Conservation (phyloP, 2,888 invertebrate species). For the Harmothoe impar region DNA sequence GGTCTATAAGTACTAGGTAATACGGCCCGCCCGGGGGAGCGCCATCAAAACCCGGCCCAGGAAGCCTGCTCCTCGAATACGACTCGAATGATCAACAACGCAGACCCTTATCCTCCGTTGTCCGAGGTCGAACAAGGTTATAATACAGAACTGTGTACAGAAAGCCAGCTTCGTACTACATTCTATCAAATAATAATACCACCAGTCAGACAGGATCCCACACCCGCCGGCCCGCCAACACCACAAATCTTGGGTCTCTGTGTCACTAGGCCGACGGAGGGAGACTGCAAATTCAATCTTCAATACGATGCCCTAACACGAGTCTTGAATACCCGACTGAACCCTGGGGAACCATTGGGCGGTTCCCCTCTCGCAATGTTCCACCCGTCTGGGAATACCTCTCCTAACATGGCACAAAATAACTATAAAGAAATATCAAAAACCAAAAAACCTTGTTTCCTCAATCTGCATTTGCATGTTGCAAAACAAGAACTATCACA, state of each 20-base stretch:
- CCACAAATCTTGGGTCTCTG: neutral
- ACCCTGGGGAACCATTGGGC: neutral
- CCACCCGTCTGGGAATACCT: neutral
- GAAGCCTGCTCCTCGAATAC: neutral
- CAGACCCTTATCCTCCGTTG: neutral
- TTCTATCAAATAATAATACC: conserved; percentile 33
- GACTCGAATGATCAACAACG: neutral
- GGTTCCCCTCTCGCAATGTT: neutral
- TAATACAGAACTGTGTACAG: conserved; percentile 51
- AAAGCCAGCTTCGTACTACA: conserved; percentile 57
- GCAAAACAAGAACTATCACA: conserved; percentile 17
- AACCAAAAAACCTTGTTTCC: neutral
- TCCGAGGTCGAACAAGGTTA: neutral
- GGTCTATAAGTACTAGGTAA: conserved; percentile 7
- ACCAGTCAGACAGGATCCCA: conserved; percentile 3
- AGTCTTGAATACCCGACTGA: neutral
- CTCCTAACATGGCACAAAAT: conserved; percentile 24
- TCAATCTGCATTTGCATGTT: neutral
- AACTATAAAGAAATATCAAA: neutral
- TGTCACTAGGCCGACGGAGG: neutral
- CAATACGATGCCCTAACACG: neutral
- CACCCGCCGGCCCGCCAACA: neutral
- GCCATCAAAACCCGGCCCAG: neutral
- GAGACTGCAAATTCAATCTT: neutral
- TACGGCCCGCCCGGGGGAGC: neutral